phyloP scores from a whole-genome alignment of 2,113 vertebrate genomes.

The Gadus chalcogrammus region DNA sequence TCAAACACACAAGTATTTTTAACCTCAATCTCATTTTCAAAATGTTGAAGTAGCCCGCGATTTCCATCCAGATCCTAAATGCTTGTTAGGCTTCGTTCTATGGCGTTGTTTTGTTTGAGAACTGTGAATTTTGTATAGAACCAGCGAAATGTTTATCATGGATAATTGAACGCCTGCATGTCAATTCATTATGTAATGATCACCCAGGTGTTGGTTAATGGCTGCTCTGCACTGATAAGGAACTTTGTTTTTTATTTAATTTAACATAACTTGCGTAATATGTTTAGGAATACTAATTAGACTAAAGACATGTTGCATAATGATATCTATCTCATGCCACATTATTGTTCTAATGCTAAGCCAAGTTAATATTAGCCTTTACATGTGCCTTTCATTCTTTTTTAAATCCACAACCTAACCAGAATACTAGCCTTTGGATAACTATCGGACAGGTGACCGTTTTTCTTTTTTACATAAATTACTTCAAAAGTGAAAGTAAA shows the following conservation, averaged over 20 bases:
- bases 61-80: constrained; percentile 29
- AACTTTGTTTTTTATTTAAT: neutral
- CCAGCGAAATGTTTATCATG: constrained; percentile 27
- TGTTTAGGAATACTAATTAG: neutral
- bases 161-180: constrained; percentile 52
- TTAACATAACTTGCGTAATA: neutral
- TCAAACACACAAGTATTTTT: neutral
- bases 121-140: constrained; percentile 39
- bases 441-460: neutral
- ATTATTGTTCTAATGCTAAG: neutral
- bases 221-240: neutral
- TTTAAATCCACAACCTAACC: neutral
- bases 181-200: constrained; percentile 1
- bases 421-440: neutral
- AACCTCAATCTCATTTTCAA: neutral
- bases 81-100: constrained; percentile 28
- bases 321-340: neutral
- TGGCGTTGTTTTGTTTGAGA: constrained; percentile 25
- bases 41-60: neutral
- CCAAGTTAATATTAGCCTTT: neutral
- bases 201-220: neutral
- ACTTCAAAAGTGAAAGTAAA: neutral
- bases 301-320: neutral
- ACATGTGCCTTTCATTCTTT: neutral
- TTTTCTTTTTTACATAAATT: neutral